Conservation (phyloP, 2,888 invertebrate genomes). For the Hyposoter dolosus region DNA sequence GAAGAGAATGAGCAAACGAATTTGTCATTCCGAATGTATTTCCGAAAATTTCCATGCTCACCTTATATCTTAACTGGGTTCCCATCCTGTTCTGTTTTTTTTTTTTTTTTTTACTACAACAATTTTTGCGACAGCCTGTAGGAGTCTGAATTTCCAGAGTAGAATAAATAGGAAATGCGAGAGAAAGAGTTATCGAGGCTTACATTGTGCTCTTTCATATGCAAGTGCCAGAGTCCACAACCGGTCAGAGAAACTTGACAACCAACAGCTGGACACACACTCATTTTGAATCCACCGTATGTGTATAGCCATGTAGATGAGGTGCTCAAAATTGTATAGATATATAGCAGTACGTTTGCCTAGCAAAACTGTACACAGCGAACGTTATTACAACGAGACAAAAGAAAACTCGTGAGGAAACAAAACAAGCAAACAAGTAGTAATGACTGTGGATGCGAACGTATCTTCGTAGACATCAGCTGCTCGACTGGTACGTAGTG, state of each 20-base stretch:
- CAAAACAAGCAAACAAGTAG: conserved; percentile 78
- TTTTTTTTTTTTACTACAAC: neutral
- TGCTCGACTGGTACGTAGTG: neutral
- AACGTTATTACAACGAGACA: conserved; percentile 65
- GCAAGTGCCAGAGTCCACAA: conserved; percentile 73
- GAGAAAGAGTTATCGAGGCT: conserved; percentile 72
- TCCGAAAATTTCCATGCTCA: neutral
- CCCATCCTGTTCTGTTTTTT: too few relatives aligned
- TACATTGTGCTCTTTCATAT: conserved; percentile 76
- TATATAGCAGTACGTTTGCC: neutral
- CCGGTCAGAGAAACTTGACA: conserved; percentile 63
- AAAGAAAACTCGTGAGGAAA: conserved; percentile 79
- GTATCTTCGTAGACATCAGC: neutral
- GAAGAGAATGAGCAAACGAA: conserved; percentile 32
- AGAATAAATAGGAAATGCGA: neutral
- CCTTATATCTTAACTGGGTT: neutral
- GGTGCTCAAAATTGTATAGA: conserved; percentile 26
- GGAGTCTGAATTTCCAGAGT: conserved; percentile 43
- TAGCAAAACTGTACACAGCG: conserved; percentile 18
- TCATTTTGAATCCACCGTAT: conserved; percentile 24
- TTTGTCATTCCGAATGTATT: conserved; percentile 28
- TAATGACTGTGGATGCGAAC: conserved; percentile 19
- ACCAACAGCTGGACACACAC: conserved; percentile 80
- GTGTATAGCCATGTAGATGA: conserved; percentile 9
- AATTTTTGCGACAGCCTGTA: conserved; percentile 61